These are phyloP conservation scores for Ornithoptera priamus DNA, from an alignment of 2,888 invertebrate genomes.

Conservation along the genomic window DNA sequence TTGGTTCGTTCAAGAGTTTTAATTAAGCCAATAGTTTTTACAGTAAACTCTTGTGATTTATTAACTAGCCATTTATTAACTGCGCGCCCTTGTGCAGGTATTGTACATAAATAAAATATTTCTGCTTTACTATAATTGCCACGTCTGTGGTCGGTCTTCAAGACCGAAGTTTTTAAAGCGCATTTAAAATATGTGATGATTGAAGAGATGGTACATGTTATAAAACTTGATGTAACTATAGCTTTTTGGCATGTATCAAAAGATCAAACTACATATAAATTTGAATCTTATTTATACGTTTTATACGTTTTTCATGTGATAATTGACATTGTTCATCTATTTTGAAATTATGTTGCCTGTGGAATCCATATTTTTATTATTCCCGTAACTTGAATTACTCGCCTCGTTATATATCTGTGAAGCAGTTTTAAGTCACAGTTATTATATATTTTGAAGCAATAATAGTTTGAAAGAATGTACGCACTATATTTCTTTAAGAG, in stretches of 20 bases:
- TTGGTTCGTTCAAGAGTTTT: constrained; percentile 7
- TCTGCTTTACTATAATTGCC: constrained; percentile 8
- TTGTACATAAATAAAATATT: constrained; percentile 18
- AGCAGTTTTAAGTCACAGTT: no score
- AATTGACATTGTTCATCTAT: constrained; percentile 40
- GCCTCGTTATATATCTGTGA: not conserved
- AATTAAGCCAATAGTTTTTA: constrained; percentile 18
- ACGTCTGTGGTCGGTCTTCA: constrained; percentile 2
- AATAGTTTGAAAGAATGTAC: no score
- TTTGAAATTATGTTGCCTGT: constrained; percentile 27
- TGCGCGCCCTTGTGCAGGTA: constrained; percentile 10
- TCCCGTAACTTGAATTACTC: not conserved
- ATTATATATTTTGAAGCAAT: no score
- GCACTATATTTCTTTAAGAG: no score
- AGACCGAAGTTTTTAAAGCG: constrained; percentile 2
- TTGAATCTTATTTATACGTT: constrained; percentile 33
- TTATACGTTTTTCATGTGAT: constrained; percentile 43
- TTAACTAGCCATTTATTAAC: constrained; percentile 19
- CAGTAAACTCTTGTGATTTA: constrained; percentile 15
- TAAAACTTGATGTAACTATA: not conserved
- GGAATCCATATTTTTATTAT: not conserved
- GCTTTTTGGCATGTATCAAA: constrained; percentile 28
- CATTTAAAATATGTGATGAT: constrained; percentile 3
- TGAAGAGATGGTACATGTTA: not conserved
- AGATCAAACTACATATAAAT: constrained; percentile 40